Percentiles rank a stretch among this genome's conserved stretches.
phyloP scores from a whole-genome alignment of 1,140 invertebrate species.

The Lanistes nyassanus region DNA sequence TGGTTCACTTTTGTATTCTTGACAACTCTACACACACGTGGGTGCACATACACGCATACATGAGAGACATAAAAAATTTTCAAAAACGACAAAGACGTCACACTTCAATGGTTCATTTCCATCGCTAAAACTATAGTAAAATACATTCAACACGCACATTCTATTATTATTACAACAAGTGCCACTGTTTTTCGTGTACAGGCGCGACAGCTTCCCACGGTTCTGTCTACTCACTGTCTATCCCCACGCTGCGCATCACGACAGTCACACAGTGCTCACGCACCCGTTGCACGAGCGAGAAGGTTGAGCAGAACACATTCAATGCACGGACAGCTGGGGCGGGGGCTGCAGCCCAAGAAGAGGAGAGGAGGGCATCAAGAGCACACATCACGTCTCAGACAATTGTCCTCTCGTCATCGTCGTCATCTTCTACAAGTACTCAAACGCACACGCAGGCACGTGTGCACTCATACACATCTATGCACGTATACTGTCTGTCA shows the following conservation, averaged over 20 bases:
- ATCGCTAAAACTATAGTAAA: neutral
- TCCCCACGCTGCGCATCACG: no score
- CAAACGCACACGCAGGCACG: neutral
- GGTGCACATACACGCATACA: neutral
- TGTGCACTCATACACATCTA: neutral
- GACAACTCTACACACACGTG: neutral
- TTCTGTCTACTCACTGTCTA: no score
- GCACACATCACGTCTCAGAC: neutral
- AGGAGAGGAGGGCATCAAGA: neutral
- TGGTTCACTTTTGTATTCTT: neutral
- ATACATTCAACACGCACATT: neutral
- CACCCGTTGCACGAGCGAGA: no score
- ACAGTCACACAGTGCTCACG: no score
- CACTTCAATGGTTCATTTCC: neutral
- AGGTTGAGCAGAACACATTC: neutral
- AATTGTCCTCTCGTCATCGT: neutral
- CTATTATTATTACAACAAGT: neutral
- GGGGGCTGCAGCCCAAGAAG: neutral
- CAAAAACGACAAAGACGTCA: neutral
- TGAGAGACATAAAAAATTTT: neutral
- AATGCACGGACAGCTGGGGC: neutral
- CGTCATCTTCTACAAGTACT: neutral
- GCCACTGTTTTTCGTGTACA: no score
- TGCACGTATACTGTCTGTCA: neutral
- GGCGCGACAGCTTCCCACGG: no score